phyloP scores from a whole-genome alignment of 2,797 vertebrate species.

The Alfaro cultratus region DNA sequence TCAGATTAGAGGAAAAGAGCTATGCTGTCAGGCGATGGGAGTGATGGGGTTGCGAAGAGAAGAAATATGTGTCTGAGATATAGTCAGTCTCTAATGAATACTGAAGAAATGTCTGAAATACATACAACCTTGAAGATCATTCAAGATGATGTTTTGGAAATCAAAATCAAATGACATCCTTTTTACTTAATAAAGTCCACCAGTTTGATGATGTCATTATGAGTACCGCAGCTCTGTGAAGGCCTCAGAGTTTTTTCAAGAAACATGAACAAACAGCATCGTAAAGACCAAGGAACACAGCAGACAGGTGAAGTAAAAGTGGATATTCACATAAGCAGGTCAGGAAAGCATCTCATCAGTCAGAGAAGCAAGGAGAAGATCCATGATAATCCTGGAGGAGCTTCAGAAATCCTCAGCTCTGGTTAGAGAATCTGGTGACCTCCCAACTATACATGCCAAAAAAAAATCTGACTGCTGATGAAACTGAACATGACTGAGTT shows the following conservation, averaged over 20 bases:
- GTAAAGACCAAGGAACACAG: background rate
- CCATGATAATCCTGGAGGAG: background rate
- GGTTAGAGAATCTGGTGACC: background rate
- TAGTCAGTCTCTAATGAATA: background rate
- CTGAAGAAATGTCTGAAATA: background rate
- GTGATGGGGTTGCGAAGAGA: constrained; percentile 18
- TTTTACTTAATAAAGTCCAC: background rate
- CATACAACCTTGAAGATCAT: no score
- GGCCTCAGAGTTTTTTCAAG: background rate
- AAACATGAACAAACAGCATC: background rate
- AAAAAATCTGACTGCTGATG: background rate
- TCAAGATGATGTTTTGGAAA: no score
- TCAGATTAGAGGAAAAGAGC: constrained; percentile 79
- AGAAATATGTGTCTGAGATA: constrained; percentile 17
- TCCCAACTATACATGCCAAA: background rate
- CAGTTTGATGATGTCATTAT: background rate
- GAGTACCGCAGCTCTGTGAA: background rate
- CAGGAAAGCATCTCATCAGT: background rate
- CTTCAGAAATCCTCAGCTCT: background rate
- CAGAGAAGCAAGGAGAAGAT: background rate
- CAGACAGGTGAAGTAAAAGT: background rate
- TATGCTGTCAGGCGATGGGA: constrained; percentile 57
- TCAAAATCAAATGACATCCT: background rate
- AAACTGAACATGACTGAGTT: background rate
- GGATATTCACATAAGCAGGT: background rate